These are phyloP conservation scores for Physeter macrocephalus DNA, from an alignment of 2,113 vertebrate genomes.

Conservation along the genomic window DNA sequence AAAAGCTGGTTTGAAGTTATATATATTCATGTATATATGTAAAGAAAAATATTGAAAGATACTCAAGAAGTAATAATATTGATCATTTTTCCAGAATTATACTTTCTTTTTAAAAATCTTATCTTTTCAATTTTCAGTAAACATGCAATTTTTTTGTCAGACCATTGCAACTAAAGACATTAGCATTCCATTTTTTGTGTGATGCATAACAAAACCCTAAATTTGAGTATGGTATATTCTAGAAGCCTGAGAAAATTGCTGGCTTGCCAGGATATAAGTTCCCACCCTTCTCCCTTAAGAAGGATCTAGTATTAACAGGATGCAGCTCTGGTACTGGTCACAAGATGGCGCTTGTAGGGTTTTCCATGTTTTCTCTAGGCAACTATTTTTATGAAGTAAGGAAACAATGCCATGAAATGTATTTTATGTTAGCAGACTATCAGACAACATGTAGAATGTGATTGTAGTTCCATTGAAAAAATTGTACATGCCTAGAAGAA, in stretches of 20 bases:
- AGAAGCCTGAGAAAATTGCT: slow-evolving; percentile 59
- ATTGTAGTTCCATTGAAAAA: not conserved
- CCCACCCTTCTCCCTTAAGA: not conserved
- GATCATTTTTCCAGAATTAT: not conserved
- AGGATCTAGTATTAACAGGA: not conserved
- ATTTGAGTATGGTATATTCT: slow-evolving; percentile 45
- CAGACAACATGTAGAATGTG: not conserved
- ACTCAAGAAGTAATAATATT: not conserved
- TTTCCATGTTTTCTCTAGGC: slow-evolving; percentile 16
- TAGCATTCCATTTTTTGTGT: not conserved
- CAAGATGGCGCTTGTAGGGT: slow-evolving; percentile 48
- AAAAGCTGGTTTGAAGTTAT: not conserved
- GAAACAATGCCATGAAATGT: slow-evolving; percentile 22
- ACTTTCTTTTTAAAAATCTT: slow-evolving; percentile 4
- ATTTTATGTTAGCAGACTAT: slow-evolving; percentile 37
- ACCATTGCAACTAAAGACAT: not conserved
- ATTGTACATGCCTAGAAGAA: not conserved
- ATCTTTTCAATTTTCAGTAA: slow-evolving; percentile 22
- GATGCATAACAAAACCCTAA: slow-evolving; percentile 34
- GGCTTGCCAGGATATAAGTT: slow-evolving; percentile 30
- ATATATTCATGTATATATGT: not conserved
- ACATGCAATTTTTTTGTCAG: not conserved
- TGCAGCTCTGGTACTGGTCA: slow-evolving; percentile 43
- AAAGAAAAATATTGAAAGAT: not conserved
- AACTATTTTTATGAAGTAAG: slow-evolving; percentile 46